Conservation (phyloP, 2,888 invertebrate species). For the Macrosoma leucophasiata region DNA sequence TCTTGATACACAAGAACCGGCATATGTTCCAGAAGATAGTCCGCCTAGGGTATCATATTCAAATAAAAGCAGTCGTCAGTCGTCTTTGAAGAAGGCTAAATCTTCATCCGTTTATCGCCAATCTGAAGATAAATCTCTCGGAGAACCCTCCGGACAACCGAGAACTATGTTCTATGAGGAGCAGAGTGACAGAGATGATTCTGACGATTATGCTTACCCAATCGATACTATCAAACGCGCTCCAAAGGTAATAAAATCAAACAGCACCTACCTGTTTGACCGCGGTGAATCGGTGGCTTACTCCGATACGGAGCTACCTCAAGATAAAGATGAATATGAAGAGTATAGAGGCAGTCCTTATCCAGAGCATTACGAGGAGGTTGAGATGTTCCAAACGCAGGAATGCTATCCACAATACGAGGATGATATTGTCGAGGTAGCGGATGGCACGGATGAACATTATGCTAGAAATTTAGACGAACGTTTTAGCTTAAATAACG, state of each 20-base stretch:
- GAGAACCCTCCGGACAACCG: conserved; percentile 53
- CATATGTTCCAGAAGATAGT: conserved; percentile 66
- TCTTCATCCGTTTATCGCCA: conserved; percentile 51
- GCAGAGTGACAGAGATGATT: conserved; percentile 65
- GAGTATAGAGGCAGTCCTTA: conserved; percentile 65
- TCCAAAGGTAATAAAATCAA: conserved; percentile 60
- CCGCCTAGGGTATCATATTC: conserved; percentile 64
- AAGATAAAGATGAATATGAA: conserved; percentile 63
- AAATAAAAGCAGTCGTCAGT: conserved; percentile 66
- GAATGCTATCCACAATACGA: conserved; percentile 68
- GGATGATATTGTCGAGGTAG: conserved; percentile 39
- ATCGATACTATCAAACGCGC: conserved; percentile 70
- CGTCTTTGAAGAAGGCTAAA: conserved; percentile 63
- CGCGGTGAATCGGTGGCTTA: conserved; percentile 64
- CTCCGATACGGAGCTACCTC: conserved; percentile 61
- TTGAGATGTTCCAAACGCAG: conserved; percentile 65
- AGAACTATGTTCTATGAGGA: conserved; percentile 54
- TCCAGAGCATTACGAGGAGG: conserved; percentile 64
- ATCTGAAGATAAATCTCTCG: conserved; percentile 49
- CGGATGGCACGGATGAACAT: conserved; percentile 40
- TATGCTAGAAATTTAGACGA: conserved; percentile 62
- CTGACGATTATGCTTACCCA: conserved; percentile 69
- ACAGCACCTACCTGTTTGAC: conserved; percentile 58
- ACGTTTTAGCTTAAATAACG: conserved; percentile 68
- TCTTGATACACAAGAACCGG: conserved; percentile 65